These are phyloP conservation scores for Hemicentrotus pulcherrimus DNA, from an alignment of 35 echinoderm and acorn worm species.

Conservation along the genomic window DNA sequence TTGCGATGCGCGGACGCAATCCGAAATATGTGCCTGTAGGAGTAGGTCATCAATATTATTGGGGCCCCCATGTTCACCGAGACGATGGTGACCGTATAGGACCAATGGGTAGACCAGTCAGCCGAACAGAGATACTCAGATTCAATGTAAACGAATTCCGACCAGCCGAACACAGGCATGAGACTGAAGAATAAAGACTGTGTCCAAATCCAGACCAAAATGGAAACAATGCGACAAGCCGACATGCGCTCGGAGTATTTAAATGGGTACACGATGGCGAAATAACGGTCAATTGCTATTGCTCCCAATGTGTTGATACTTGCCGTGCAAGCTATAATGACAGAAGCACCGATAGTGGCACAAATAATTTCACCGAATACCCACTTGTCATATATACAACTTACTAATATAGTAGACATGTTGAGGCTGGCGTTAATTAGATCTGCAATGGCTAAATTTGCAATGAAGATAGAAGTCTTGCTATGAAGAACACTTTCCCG, in stretches of 20 bases:
- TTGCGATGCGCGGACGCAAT: conserved; percentile 61
- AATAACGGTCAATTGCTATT: conserved; percentile 79
- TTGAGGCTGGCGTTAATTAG: conserved; percentile 52
- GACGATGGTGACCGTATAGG: conserved; percentile 52
- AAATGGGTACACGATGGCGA: conserved; percentile 69
- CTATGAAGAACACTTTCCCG: conserved; percentile 53
- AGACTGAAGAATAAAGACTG: conserved; percentile 61
- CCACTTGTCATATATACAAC: conserved; percentile 61
- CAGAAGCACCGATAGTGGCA: conserved; percentile 47
- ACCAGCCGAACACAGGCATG: conserved; percentile 69
- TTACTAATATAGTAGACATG: conserved; percentile 67
- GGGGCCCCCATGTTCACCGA: conserved; percentile 48
- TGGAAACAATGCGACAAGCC: conserved; percentile 16
- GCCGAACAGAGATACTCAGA: conserved; percentile 67
- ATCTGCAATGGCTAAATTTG: conserved; percentile 74
- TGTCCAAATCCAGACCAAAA: conserved; percentile 69
- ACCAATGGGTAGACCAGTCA: conserved; percentile 57
- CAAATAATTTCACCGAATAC: conserved; percentile 51
- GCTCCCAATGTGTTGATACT: conserved; percentile 72
- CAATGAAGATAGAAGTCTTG: conserved; percentile 77
- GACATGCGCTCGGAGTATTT: conserved; percentile 63
- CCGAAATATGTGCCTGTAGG: conserved; percentile 68
- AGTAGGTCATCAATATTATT: conserved; percentile 62
- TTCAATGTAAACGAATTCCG: conserved; percentile 58
- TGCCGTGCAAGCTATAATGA: conserved; percentile 40